Evolutionary conservation across 2,888 invertebrate genomes (phyloP).

Genomic region (Druceiella hillmani): DNA sequence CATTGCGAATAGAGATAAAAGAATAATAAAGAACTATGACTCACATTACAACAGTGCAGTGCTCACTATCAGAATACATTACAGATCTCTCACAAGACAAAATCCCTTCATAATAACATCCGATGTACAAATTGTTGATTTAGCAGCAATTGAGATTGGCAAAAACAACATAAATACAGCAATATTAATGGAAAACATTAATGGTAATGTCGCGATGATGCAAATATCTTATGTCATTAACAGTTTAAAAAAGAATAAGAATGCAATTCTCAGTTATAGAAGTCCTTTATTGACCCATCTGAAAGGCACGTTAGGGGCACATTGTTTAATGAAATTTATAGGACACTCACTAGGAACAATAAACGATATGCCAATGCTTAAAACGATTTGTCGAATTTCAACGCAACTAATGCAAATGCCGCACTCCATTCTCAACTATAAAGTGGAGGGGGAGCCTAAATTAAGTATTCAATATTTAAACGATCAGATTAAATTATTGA

Average conservation of each 20-base stretch:
- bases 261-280: neutral
- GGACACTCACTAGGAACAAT: neutral
- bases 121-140: neutral
- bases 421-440: neutral
- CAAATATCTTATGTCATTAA: neutral
- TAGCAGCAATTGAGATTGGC: neutral
- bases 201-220: neutral
- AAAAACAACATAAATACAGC: too few species aligned
- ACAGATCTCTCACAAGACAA: neutral
- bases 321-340: neutral
- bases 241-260: neutral
- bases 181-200: too few species aligned
- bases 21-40: neutral
- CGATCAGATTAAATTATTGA: neutral
- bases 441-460: neutral
- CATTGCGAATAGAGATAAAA: neutral
- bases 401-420: too few species aligned
- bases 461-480: neutral
- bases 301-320: neutral
- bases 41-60: neutral
- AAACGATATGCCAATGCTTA: neutral
- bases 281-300: neutral
- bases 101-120: neutral
- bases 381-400: too few species aligned
- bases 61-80: neutral